A percentile compares a stretch with the other conserved stretches of the same genome.
These are phyloP conservation scores for Orientallactaga bullata DNA, from an alignment of 2,113 vertebrate genomes.

Conservation along the genomic window DNA sequence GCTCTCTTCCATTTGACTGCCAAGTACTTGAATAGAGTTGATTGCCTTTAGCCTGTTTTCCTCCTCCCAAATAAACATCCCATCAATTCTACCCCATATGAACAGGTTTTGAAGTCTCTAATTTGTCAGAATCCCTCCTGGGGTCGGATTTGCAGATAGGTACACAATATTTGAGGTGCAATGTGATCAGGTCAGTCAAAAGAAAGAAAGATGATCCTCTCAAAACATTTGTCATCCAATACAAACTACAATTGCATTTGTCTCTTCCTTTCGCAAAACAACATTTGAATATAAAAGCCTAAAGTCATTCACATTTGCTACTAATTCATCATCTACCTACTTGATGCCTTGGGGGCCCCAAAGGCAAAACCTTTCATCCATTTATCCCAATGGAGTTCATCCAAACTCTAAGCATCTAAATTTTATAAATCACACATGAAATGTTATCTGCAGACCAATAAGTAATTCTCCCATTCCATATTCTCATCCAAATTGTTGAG, in stretches of 20 bases:
- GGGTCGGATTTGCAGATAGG: neutral
- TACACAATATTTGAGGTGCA: neutral
- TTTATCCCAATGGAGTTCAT: slow-evolving; percentile 23
- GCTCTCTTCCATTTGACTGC: neutral
- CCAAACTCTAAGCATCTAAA: slow-evolving; percentile 9
- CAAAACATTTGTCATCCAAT: neutral
- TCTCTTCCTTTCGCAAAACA: slow-evolving; percentile 11
- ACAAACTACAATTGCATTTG: neutral
- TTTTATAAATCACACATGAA: neutral
- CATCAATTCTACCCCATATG: neutral
- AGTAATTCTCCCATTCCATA: neutral
- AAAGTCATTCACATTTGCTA: neutral
- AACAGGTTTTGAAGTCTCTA: neutral
- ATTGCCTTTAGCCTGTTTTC: neutral
- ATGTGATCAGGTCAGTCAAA: neutral
- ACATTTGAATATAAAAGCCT: slow-evolving; percentile 13
- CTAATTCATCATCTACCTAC: neutral
- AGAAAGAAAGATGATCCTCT: neutral
- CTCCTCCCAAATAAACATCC: neutral
- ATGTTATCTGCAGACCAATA: slow-evolving; percentile 28
- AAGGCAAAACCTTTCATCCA: neutral
- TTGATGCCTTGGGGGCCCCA: neutral
- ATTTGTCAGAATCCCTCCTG: neutral
- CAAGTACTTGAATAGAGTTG: neutral
- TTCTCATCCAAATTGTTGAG: slow-evolving; percentile 7